phyloP scores from a whole-genome alignment of 2,113 vertebrate species.

The Loxodonta africana region DNA sequence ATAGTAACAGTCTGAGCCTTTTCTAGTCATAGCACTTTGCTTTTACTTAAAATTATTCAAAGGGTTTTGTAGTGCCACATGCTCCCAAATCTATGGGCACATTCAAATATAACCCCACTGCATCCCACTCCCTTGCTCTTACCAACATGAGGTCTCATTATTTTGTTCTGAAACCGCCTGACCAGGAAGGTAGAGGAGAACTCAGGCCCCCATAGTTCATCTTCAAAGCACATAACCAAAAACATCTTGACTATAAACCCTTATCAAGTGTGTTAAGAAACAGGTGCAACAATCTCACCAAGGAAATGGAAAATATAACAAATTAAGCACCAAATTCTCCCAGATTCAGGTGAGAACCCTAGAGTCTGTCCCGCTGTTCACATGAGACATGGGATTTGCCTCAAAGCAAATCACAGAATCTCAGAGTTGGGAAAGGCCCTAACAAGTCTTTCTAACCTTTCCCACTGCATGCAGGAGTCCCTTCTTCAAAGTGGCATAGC shows the following conservation, averaged over 20 bases:
- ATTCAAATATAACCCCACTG: neutral
- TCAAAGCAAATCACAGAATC: slow-evolving; percentile 24
- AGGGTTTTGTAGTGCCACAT: neutral
- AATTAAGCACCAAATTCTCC: neutral
- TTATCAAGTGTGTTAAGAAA: neutral
- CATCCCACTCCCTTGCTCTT: neutral
- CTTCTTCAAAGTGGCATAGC: neutral
- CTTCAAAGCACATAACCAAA: slow-evolving; percentile 45
- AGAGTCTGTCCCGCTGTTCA: neutral
- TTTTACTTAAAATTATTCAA: slow-evolving; percentile 29
- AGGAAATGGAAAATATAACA: slow-evolving; percentile 37
- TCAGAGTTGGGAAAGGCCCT: neutral
- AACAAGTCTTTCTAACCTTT: neutral
- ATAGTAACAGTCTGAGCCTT: slow-evolving; percentile 19
- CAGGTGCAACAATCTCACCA: neutral
- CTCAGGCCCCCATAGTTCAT: neutral
- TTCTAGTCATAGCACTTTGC: neutral
- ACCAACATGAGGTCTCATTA: neutral
- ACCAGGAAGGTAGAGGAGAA: neutral
- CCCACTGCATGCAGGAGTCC: neutral
- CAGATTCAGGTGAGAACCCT: slow-evolving; percentile 13
- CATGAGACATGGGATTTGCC: neutral
- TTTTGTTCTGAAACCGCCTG: neutral
- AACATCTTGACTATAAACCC: neutral
- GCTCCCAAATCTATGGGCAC: neutral